phyloP scores from a whole-genome alignment of 2,888 invertebrate species.

The Lasioglossum vierecki region DNA sequence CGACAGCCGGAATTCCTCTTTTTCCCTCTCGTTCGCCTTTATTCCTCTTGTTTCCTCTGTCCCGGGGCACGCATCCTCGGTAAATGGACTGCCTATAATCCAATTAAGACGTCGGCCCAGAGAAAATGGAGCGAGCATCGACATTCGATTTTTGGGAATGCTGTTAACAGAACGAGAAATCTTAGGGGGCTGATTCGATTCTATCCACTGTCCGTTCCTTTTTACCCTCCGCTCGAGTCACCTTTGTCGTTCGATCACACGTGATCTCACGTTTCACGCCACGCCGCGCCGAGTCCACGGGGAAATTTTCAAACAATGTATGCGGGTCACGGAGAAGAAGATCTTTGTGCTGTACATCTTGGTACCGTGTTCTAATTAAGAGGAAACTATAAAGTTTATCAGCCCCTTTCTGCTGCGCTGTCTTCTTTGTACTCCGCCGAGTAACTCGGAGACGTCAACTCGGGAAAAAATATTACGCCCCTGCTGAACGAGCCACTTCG shows the following conservation, averaged over 20 bases:
- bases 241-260: constrained; percentile 42
- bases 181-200: constrained; percentile 16
- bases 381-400: constrained; percentile 64
- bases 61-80: constrained; percentile 36
- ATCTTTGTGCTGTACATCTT: constrained; percentile 45
- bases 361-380: constrained; percentile 66
- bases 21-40: constrained; percentile 40
- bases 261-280: constrained; percentile 31
- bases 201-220: not conserved
- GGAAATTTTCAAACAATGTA: constrained; percentile 58
- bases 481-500: not conserved
- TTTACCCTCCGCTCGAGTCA: not conserved
- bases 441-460: not conserved
- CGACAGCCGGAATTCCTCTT: constrained; percentile 72
- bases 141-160: constrained; percentile 11
- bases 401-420: constrained; percentile 3
- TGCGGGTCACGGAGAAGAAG: constrained; percentile 66
- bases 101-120: constrained; percentile 56
- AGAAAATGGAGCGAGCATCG: constrained; percentile 21
- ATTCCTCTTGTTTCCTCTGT: constrained; percentile 25
- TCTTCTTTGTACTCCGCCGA: not conserved
- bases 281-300: constrained; percentile 33
- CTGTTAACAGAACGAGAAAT: constrained; percentile 16
- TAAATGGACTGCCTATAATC: constrained; percentile 61
- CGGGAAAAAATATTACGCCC: constrained; percentile 6